phyloP scores from a whole-genome alignment of 2,797 vertebrate species.

The Sebastes itinus region DNA sequence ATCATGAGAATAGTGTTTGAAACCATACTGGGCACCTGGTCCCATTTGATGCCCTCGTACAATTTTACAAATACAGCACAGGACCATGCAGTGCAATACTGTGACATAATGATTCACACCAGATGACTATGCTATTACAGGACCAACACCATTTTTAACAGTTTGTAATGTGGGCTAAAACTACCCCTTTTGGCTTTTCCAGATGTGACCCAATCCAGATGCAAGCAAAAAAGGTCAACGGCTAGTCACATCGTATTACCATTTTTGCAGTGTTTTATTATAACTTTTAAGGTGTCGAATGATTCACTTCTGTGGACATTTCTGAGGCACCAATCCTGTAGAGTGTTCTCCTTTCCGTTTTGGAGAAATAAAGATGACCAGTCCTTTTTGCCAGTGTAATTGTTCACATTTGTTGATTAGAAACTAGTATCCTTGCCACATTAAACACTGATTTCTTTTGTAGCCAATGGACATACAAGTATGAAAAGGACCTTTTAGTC shows the following conservation, averaged over 20 bases:
- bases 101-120: slow-evolving; percentile 4
- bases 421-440: neutral
- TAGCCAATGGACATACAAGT: neutral
- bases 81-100: neutral
- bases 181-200: neutral
- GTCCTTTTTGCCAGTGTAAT: neutral
- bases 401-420: neutral
- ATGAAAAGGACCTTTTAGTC: neutral
- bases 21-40: neutral
- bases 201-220: slow-evolving; percentile 10
- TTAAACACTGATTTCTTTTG: neutral
- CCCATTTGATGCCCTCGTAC: neutral
- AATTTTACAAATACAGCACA: neutral
- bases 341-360: neutral
- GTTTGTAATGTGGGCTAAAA: neutral
- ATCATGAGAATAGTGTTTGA: neutral
- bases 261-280: neutral
- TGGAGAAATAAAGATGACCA: neutral
- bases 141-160: neutral
- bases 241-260: neutral
- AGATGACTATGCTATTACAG: slow-evolving; percentile 2
- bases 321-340: neutral
- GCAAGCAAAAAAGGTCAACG: neutral
- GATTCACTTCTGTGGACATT: neutral
- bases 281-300: neutral